Base-by-base conservation (phyloP, 1,140 invertebrate genomes). In the Diprion similis region DNA sequence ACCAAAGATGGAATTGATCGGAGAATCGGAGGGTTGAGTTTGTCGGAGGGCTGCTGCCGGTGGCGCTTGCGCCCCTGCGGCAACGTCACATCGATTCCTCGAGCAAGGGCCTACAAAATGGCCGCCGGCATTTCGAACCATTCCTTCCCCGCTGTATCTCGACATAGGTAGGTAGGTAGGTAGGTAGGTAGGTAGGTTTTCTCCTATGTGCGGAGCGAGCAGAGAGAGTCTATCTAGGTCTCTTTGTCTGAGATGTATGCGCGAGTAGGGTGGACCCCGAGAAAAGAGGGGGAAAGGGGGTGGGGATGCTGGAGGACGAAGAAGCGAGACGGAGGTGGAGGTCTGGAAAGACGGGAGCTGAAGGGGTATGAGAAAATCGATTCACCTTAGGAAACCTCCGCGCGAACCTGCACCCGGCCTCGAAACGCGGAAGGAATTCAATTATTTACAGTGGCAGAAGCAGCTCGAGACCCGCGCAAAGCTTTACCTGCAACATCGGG, bases 1-100 rank as follows among this genome's bases (percentile, higher is more conserved):
- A 65, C 69, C 68, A 51, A 73, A 72, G 78, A 80, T 82, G 75
- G 81, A 83, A 83, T 82, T 84, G 82, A 83, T 83, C 82, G 82
- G 78, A 80, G 81, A 76, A 80, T 81, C 79, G 80, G 77, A 82
- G 82, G 81, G 79, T 82, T 75, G 80, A 70, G 17, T 19, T 18
- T n/a, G 66, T 68, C 75, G 81, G 80, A 84, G 80, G 83, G 79
- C 81, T 77, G 66, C 11, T 19, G 85, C 84, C 83, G 71, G 81
- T 79, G 80, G 86, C 87, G 86, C 87, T 88, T 87, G 86, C 87
- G 87, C 85, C 83, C 86, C 86, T 87, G 81, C 79, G 86, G 86
- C 85, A 81, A 88, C 85, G 82, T 85, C 86, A 86, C 87, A 88
- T 88, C 86, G 87, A 88, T 88, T 88, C 87, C 86, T 87, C 83